These are phyloP conservation scores for Athripsodes cinereus DNA, from an alignment of 2,888 invertebrate species.

Conservation along the genomic window DNA sequence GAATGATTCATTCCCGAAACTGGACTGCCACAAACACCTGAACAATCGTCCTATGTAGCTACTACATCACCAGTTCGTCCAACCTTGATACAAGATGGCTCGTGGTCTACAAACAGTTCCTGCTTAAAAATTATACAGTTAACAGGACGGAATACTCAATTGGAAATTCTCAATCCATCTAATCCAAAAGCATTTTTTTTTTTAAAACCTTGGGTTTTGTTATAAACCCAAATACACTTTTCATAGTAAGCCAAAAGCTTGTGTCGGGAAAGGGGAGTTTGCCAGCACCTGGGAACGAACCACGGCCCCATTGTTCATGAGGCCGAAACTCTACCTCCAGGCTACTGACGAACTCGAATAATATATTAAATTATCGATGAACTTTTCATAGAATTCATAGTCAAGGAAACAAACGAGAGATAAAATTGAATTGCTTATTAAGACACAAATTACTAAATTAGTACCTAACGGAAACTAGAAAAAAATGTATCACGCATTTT, in stretches of 20 bases:
- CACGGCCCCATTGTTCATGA: no score
- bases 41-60: not conserved
- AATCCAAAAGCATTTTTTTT: not conserved
- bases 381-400: not conserved
- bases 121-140: slow-evolving; percentile 4
- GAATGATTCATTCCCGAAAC: slow-evolving; percentile 2
- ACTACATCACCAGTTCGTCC: slow-evolving; percentile 2
- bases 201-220: no score
- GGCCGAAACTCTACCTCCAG: no score
- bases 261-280: no score
- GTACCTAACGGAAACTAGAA: no score
- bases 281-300: no score
- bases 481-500: no score
- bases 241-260: no score
- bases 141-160: slow-evolving; percentile 2
- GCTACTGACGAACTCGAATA: no score
- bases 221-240: no score
- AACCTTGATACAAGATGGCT: slow-evolving; percentile 4
- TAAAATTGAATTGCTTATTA: not conserved
- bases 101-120: slow-evolving; percentile 5
- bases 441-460: no score
- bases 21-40: slow-evolving; percentile 1
- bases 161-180: not conserved
- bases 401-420: not conserved
- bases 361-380: not conserved